Base-by-base conservation (phyloP, 2,888 invertebrate genomes). In the Sarcophaga variegata region DNA sequence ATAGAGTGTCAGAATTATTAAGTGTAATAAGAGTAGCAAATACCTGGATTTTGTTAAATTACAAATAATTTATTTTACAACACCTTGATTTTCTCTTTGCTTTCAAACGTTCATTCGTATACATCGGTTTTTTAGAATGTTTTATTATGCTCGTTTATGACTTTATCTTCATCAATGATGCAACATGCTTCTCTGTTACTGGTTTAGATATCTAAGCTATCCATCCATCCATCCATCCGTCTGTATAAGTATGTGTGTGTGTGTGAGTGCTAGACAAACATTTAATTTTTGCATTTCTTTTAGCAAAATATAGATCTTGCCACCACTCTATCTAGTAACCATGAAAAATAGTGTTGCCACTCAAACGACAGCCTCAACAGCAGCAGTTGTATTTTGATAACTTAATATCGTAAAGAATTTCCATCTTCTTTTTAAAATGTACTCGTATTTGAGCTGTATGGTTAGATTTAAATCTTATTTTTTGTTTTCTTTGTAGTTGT, bases 41-140 rank as follows among this genome's bases (percentile, higher is more conserved):
- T 78, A 71, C 63, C 82, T 72, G 27, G 79, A 75, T 76, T 84
- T 84, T 87, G 81, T 69, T 81, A 84, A 87, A 84, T 87, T 87
- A 76, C 78, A 84, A 84, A 84, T 82, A 82, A 87, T 84, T 87
- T 82, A 87, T 82, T 87, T 84, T 79, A 76, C 81, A 79, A 84
- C 87, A 84, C 81, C 81, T 82, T 49, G 80, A 70, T 83, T 83
- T 80, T 71, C 25, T 71, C 22, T 54, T 37, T 12, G 54, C 17
- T 54, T 5, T 54, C 17, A 4, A 54, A 54, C 17, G 17, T 17
- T 54, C 54, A 1, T 54, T 54, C 17, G 14, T 17, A 17, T 54
- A 14, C 54, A 14, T 54, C 0, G 12, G 14, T 17, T 54, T 59
- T 59, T 71, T 4, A n/a, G 4, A 59, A 14, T 37, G 17, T 77